phyloP scores from a whole-genome alignment of 2,113 vertebrate species.

The Malurus melanocephalus region DNA sequence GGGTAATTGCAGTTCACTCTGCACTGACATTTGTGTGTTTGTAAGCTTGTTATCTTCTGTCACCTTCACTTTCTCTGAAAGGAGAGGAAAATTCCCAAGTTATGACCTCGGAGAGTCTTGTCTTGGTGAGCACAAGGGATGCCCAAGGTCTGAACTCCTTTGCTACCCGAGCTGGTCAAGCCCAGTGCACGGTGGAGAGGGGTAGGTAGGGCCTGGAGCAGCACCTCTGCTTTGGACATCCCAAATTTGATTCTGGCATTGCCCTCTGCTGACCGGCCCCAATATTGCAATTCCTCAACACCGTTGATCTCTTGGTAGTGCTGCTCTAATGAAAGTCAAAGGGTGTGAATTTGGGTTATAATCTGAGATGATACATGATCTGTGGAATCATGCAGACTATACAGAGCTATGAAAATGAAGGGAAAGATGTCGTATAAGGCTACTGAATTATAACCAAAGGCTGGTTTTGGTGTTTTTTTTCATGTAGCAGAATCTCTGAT shows the following conservation, averaged over 20 bases:
- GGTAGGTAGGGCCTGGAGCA: fast-evolving
- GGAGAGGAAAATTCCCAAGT: neutral
- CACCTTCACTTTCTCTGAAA: neutral
- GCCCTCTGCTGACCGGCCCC: neutral
- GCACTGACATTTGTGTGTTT: neutral
- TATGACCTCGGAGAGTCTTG: neutral
- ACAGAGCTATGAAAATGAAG: neutral
- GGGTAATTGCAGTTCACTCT: neutral
- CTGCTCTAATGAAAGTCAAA: neutral
- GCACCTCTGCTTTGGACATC: neutral
- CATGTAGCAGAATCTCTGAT: neutral
- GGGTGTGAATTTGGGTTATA: neutral
- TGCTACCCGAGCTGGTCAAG: fast-evolving
- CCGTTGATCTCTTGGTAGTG: fast-evolving
- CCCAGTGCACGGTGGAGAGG: fast-evolving
- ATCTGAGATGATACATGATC: neutral
- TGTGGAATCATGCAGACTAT: neutral
- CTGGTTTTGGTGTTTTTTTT: neutral
- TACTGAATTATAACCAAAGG: neutral
- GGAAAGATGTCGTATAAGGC: neutral
- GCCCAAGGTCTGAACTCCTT: neutral
- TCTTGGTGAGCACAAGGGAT: neutral
- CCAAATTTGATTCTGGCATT: neutral
- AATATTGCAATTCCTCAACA: neutral
- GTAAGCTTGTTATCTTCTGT: neutral